These are phyloP conservation scores for Centrocercus urophasianus DNA, from an alignment of 2,113 vertebrate species.

Conservation along the genomic window DNA sequence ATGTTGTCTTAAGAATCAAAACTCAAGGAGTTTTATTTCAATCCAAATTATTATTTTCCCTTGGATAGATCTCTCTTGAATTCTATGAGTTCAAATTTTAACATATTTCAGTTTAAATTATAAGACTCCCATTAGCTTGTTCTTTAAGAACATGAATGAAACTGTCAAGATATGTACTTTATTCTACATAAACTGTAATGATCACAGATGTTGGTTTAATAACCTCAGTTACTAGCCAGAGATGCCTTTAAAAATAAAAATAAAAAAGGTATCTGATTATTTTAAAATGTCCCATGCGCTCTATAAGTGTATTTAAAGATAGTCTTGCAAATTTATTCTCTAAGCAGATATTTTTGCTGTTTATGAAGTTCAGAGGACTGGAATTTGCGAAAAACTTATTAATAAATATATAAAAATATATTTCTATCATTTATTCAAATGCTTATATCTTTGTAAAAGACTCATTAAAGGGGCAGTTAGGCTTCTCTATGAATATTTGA, in stretches of 20 bases:
- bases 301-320: constrained; percentile 3
- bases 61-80: not conserved
- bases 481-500: not conserved
- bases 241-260: not conserved
- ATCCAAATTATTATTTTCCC: not conserved
- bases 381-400: not conserved
- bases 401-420: not conserved
- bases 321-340: not conserved
- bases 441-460: not conserved
- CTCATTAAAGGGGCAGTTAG: not conserved
- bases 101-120: not conserved
- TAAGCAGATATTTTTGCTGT: not conserved
- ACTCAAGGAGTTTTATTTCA: not conserved
- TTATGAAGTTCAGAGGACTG: not conserved
- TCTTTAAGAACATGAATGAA: constrained; percentile 9
- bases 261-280: not conserved
- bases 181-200: not conserved
- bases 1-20: not conserved
- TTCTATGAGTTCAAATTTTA: not conserved
- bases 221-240: constrained; percentile 2
- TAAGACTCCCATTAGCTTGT: not conserved
- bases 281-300: constrained; percentile 19
- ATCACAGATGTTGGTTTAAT: constrained; percentile 24
- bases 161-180: not conserved
- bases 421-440: not conserved